Evolutionary conservation across 2,113 vertebrate genomes (phyloP).

Genomic region (Pluvianellus socialis): DNA sequence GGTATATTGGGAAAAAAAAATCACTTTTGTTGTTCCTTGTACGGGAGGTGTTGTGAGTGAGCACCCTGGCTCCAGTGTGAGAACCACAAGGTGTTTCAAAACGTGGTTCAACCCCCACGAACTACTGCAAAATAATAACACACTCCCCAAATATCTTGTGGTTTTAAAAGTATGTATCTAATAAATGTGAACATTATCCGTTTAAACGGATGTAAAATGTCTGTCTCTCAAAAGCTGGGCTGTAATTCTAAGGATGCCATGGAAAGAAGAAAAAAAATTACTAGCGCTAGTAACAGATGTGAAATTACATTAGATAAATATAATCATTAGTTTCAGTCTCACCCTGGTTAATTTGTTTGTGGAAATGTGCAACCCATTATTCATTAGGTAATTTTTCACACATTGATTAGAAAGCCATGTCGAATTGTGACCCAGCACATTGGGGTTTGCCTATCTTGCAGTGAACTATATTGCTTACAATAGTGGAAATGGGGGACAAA

Average conservation of each 20-base stretch:
- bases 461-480: conserved; percentile 81
- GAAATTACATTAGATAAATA: conserved; percentile 99
- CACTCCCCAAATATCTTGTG: background rate
- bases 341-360: conserved; percentile 99
- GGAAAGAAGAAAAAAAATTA: conserved; percentile 77
- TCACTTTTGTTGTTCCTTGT: background rate
- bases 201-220: conserved; percentile 62
- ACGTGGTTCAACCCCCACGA: background rate
- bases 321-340: conserved; percentile 98
- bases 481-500: conserved; percentile 89
- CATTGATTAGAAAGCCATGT: conserved; percentile 91
- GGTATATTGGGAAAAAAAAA: background rate
- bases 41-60: background rate
- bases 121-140: conserved; percentile 4
- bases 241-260: conserved; percentile 72
- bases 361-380: conserved; percentile 97
- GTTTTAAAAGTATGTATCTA: conserved; percentile 29
- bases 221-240: conserved; percentile 65
- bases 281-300: conserved; percentile 88
- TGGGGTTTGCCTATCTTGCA: conserved; percentile 88
- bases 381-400: conserved; percentile 99
- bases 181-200: conserved; percentile 49
- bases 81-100: background rate
- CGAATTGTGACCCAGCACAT: conserved; percentile 91
- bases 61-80: background rate